Evolutionary conservation across 37 sponge, comb jelly and placozoan genomes (phyloP), one percentile per base, ranked within the genome.

Genomic region (Chondrilla cf. caribensis): DNA sequence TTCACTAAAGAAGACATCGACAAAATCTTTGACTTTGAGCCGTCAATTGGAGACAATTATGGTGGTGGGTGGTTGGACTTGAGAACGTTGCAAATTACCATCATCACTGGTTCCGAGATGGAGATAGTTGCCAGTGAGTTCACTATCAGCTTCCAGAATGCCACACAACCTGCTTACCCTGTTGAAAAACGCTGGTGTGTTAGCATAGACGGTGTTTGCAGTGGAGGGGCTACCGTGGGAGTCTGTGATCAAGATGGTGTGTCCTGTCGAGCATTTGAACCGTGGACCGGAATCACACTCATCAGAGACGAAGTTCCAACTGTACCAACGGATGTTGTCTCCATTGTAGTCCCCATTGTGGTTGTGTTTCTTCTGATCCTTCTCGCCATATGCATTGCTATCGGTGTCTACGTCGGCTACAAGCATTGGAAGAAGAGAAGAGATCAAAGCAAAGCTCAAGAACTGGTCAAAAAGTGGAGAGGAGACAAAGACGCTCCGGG

Each of bases 231-330:
- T 35, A 76, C 90, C 11, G 65, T 90, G 38, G 96, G 96, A 40
- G 84, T 96, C 33, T 96, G 96, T 58, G 42, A 67, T 33, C 33
- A 33, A 3, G 81, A 82, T 25, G 36, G 58, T 26, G 66, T 83
- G 0, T 96, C 96, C 0, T 96, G 96, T 73, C 66, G 96, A 38
- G 93, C 89, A 1, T 78, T 85, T 70, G 81, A 88, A 47, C 76
- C 78, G 2, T 73, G 76, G 76, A 62, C 64, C 25, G 64, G 64
- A 19, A 6, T 65, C 22, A 72, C 40, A 25, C 68, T 94, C 3
- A 77, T 54, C 0, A 87, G 86, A 28, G 78, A 79, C 64, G 84
- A 87, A 51, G 87, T 82, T 25, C 65, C 83, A 17, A n/a, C 67
- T 1, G 72, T 41, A 14, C 58, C 76, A 6, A 31, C 35, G 14